phyloP scores from a whole-genome alignment of 2,113 vertebrate species.

The Ophthalmotilapia sp. region DNA sequence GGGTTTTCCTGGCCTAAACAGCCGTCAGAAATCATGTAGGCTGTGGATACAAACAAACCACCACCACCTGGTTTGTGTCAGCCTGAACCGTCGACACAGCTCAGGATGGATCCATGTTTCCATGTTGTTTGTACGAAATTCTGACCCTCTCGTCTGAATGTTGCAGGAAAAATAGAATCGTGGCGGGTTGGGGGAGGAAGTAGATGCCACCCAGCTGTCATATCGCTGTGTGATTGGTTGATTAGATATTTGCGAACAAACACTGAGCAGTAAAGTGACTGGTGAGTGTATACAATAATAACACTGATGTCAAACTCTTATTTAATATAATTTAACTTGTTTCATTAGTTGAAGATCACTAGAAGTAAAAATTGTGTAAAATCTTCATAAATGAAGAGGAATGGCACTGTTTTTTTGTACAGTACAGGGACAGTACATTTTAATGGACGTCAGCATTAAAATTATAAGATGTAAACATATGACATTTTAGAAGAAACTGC shows the following conservation, averaged over 20 bases:
- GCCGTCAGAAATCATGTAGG: not conserved
- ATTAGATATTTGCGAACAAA: not conserved
- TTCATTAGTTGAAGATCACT: not conserved
- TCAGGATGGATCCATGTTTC: not conserved
- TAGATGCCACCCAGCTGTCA: not conserved
- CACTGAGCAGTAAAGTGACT: not conserved
- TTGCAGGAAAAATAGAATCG: not conserved
- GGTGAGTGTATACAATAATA: not conserved
- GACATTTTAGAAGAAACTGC: not conserved
- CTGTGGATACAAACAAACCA: not conserved
- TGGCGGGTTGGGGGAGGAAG: not conserved
- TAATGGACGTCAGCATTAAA: not conserved
- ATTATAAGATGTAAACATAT: not conserved
- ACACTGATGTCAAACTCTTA: not conserved
- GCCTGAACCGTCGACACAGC: not conserved
- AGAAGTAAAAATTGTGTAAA: not conserved
- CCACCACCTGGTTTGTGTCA: not conserved
- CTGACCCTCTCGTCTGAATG: not conserved
- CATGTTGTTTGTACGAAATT: rapidly evolving
- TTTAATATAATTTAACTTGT: not conserved
- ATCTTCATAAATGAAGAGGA: not conserved
- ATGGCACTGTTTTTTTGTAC: not conserved
- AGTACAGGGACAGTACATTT: not conserved
- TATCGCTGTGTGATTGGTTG: rapidly evolving
- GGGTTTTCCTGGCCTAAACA: not conserved